Evolutionary conservation across 2,113 vertebrate genomes (phyloP).

Genomic region (Cyphomyrus discorhynchus): DNA sequence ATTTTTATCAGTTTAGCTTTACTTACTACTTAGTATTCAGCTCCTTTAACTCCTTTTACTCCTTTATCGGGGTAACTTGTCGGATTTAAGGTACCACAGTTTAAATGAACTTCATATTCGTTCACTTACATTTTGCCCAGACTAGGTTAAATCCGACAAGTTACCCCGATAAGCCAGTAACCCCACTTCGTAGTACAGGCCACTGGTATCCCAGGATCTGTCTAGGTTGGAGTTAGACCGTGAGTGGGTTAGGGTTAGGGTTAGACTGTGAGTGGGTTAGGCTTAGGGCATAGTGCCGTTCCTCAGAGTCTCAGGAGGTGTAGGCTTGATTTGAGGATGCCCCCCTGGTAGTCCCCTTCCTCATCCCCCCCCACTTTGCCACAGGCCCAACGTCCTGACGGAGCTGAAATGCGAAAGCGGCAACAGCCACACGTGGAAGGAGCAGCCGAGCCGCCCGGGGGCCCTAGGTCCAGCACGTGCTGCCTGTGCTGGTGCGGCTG

Average conservation of each 20-base stretch:
- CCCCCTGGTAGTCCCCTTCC: background rate
- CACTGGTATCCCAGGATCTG: background rate
- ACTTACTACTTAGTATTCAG: background rate
- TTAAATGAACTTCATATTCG: too few relatives aligned
- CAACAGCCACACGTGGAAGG: constrained; percentile 69
- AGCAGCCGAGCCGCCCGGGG: constrained; percentile 60
- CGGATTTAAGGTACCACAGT: too few relatives aligned
- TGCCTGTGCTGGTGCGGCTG: constrained; percentile 72
- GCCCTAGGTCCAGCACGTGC: constrained; percentile 65
- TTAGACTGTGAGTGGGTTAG: background rate
- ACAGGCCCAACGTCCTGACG: constrained; percentile 61
- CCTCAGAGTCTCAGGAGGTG: background rate
- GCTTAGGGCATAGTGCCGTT: background rate
- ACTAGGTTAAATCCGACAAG: too few relatives aligned
- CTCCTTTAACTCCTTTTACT: background rate
- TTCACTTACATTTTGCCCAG: too few relatives aligned
- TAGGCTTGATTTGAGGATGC: background rate
- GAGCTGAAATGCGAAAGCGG: constrained; percentile 73
- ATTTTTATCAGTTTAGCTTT: background rate
- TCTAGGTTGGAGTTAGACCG: background rate
- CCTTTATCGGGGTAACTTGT: too few relatives aligned
- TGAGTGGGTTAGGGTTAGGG: background rate
- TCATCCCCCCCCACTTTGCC: background rate
- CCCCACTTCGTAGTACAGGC: too few relatives aligned
- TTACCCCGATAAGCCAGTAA: too few relatives aligned